Percentiles rank a stretch among this genome's conserved stretches.
Evolutionary conservation across 2,797 vertebrate species (phyloP).

Genomic region (Dermochelys coriacea): DNA sequence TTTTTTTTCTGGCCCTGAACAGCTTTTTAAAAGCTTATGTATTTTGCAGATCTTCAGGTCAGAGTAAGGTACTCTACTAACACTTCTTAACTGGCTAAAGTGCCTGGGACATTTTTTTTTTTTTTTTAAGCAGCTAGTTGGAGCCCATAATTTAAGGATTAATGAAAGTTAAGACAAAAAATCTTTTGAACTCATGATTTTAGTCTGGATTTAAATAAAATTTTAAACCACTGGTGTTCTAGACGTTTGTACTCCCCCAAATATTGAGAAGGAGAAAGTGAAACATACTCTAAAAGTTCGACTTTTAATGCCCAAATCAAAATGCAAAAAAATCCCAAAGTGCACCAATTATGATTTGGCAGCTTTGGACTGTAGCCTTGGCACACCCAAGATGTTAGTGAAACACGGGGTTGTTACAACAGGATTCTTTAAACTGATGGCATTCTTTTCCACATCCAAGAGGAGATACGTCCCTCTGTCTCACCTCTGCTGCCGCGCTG

Average conservation of each 20-base stretch:
- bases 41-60: not conserved
- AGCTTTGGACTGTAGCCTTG: not conserved
- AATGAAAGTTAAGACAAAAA: not conserved
- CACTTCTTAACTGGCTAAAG: not conserved
- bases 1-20: not conserved
- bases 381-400: not conserved
- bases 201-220: not conserved
- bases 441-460: not conserved
- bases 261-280: conserved; percentile 3
- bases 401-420: not conserved
- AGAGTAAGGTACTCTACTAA: not conserved
- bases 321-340: not conserved
- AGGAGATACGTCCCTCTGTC: not conserved
- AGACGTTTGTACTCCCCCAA: not conserved
- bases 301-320: conserved; percentile 10
- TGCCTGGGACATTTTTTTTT: not conserved
- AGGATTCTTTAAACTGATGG: not conserved
- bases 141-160: not conserved
- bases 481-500: not conserved
- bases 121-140: not conserved
- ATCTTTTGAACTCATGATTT: not conserved
- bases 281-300: not conserved
- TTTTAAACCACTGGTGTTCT: not conserved
- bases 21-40: not conserved
- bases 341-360: not conserved